Percentiles rank a stretch among this genome's conserved stretches.
Evolutionary conservation across 2,113 vertebrate species (phyloP).

Genomic region (Parus major): DNA sequence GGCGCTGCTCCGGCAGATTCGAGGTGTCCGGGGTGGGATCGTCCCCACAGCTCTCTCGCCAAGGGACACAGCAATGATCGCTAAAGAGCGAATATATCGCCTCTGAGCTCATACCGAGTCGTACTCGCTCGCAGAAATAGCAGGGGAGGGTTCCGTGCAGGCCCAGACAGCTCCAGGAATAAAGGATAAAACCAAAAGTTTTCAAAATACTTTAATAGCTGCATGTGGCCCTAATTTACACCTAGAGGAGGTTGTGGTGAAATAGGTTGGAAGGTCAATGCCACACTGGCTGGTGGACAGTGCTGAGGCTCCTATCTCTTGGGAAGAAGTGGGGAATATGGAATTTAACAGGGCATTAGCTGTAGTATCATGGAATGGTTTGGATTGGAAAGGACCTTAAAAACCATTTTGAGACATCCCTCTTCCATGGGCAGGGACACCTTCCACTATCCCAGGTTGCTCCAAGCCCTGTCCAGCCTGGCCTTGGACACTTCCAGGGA

Average conservation of each 20-base stretch:
- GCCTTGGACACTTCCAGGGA: background rate
- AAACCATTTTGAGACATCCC: background rate
- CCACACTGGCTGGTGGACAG: background rate
- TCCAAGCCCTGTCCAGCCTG: rapidly evolving
- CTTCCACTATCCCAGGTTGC: background rate
- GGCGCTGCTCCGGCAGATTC: rapidly evolving
- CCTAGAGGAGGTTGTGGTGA: background rate
- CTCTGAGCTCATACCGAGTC: background rate
- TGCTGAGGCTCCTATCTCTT: background rate
- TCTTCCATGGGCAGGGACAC: background rate
- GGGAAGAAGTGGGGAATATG: background rate
- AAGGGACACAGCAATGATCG: rapidly evolving
- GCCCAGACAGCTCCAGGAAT: background rate
- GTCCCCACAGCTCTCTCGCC: rapidly evolving
- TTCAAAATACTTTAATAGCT: background rate
- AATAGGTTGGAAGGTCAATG: background rate
- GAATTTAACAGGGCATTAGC: background rate
- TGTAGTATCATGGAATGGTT: background rate
- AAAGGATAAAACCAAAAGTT: background rate
- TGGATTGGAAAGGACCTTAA: background rate
- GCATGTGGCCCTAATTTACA: background rate
- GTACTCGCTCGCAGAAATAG: background rate
- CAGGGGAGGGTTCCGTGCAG: background rate
- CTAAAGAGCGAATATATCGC: rapidly evolving
- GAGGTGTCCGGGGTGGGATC: background rate